Evolutionary conservation across 2,888 invertebrate genomes (phyloP).

Genomic region (Nasonia oneida): DNA sequence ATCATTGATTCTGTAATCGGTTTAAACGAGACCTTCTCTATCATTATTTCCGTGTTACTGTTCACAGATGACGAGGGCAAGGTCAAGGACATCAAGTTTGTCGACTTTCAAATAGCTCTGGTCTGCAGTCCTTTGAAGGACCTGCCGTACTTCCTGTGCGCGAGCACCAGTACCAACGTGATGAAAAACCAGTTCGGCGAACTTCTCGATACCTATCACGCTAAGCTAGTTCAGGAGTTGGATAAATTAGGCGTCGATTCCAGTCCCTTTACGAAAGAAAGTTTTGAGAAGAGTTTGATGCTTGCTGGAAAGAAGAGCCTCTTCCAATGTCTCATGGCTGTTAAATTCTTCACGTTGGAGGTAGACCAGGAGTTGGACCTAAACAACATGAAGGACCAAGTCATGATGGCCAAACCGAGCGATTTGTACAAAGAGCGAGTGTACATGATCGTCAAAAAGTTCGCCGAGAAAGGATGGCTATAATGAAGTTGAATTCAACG

Average conservation of each 20-base stretch:
- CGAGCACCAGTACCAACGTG: conserved; percentile 79
- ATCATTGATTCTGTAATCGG: neutral
- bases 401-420: neutral
- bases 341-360: conserved; percentile 55
- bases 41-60: neutral
- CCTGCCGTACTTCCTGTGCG: conserved; percentile 81
- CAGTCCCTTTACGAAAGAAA: conserved; percentile 65
- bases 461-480: conserved; percentile 14
- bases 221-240: conserved; percentile 79
- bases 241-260: conserved; percentile 76
- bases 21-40: neutral
- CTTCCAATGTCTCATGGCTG: conserved; percentile 65
- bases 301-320: conserved; percentile 67
- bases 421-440: conserved; percentile 21
- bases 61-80: conserved; percentile 64
- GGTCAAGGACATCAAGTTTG: conserved; percentile 81
- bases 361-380: conserved; percentile 50
- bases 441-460: conserved; percentile 23
- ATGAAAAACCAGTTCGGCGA: conserved; percentile 79
- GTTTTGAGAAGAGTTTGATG: conserved; percentile 67
- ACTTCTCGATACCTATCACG: conserved; percentile 80
- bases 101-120: conserved; percentile 82
- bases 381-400: conserved; percentile 66
- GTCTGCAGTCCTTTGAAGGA: conserved; percentile 81
- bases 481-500: neutral